Evolutionary conservation across 2,113 vertebrate species (phyloP), one percentile per base, ranked within the genome.

Genomic region (Solea senegalensis): DNA sequence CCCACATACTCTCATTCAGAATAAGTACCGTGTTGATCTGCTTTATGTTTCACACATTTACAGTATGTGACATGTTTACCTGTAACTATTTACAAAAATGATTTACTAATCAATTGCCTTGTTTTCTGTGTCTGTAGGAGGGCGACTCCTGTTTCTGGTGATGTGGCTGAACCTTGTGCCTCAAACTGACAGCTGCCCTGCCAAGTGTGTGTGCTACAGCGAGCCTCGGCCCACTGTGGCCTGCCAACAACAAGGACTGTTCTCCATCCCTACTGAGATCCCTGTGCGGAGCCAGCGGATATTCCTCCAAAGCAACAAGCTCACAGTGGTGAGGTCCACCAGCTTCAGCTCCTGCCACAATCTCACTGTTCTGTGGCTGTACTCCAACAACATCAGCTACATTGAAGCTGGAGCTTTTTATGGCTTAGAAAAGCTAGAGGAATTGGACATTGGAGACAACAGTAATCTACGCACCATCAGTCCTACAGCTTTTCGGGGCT

Each of bases 401-500:
- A 97, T 99, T 0, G 97, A 98, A 15, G 93, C 96, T 0, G 92
- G 95, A 0, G 96, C 97, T 50, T 98, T 99, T 74, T 90, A 93
- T 0, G 97, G 97, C 57, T 92, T 99, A 68, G 92, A 92, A 71
- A 96, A 95, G 69, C 89, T 99, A 68, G 97, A 99, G 89, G 96
- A 99, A 82, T 88, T 99, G 81, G 98, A 99, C 88, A 96, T 99
- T 77, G 97, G 98, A 0, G 97, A 98, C 93, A 99, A 99, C 72
- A 93, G 85, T 0, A 96, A 97, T 87, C 95, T 99, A 60, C 95
- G 94, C 45, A 92, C 90, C 34, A 95, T 99, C 81, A 95, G 94
- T 77, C 96, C 97, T 0, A 81, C 95, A 9, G 97, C 96, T 1
- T 99, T 99, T 83, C 92, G 88, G 0, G 97, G 97, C 61, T 92